phyloP scores from a whole-genome alignment of 2,888 invertebrate species.

The Drosophila austrosaltans region DNA sequence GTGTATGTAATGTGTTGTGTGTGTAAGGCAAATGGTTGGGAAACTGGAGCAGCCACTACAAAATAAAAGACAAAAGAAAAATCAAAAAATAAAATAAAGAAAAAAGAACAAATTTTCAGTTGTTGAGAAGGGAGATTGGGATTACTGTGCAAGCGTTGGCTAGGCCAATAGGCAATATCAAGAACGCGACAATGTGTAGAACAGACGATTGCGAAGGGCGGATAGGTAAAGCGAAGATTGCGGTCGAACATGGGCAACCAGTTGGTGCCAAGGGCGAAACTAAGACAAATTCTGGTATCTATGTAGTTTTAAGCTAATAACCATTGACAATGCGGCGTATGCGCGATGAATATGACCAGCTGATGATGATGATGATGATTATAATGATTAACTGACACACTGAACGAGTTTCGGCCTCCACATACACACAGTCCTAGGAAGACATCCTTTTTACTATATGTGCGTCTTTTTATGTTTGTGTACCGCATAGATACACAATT shows the following conservation, averaged over 20 bases:
- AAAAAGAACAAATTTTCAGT: constrained; percentile 56
- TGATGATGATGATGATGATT: constrained; percentile 45
- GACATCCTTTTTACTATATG: constrained; percentile 21
- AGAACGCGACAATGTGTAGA: constrained; percentile 58
- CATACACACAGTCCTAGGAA: constrained; percentile 26
- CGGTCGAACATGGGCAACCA: constrained; percentile 41
- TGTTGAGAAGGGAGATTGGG: constrained; percentile 38
- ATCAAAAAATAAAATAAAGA: constrained; percentile 31
- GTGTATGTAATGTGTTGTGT: background rate
- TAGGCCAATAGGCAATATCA: constrained; percentile 75
- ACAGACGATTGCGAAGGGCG: constrained; percentile 17
- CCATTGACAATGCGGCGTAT: constrained; percentile 74
- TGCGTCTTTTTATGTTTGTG: constrained; percentile 44
- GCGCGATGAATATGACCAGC: constrained; percentile 67
- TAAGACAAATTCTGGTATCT: constrained; percentile 3
- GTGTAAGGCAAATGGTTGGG: constrained; percentile 16
- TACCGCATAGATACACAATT: constrained; percentile 74
- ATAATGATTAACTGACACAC: constrained; percentile 62
- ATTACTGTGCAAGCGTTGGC: constrained; percentile 30
- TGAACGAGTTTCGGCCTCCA: constrained; percentile 66
- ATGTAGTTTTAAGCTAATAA: constrained; percentile 37
- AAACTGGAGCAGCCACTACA: constrained; percentile 64
- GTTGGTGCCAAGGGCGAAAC: constrained; percentile 67
- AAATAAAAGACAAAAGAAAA: constrained; percentile 18
- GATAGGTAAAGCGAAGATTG: constrained; percentile 15